A percentile compares a stretch with the other conserved stretches of the same genome.
Evolutionary conservation across 2,888 invertebrate species (phyloP).

Genomic region (Protophormia terraenovae): DNA sequence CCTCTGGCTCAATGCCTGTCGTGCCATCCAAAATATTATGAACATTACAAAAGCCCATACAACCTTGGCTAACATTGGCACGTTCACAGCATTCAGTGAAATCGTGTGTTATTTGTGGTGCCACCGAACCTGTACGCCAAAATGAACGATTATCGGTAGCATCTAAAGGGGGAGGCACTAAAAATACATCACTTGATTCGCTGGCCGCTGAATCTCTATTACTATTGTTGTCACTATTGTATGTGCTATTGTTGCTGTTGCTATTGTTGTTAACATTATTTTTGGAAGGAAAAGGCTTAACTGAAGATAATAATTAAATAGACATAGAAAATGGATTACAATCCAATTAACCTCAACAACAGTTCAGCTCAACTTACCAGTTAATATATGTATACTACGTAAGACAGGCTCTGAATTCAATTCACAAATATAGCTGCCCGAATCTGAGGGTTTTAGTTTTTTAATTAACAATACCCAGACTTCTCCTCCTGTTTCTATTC

Average conservation of each 20-base stretch:
- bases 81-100: conserved; percentile 90
- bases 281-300: conserved; percentile 71
- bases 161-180: conserved; percentile 76
- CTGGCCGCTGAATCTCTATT: conserved; percentile 59
- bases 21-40: conserved; percentile 88
- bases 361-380: conserved; percentile 83
- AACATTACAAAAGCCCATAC: conserved; percentile 91
- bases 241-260: conserved; percentile 56
- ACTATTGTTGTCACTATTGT: conserved; percentile 51
- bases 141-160: conserved; percentile 77
- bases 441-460: conserved; percentile 86
- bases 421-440: conserved; percentile 91
- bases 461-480: conserved; percentile 93
- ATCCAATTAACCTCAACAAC: conserved; percentile 45
- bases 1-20: conserved; percentile 90
- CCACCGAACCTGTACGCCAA: conserved; percentile 74
- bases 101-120: conserved; percentile 85
- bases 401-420: conserved; percentile 90
- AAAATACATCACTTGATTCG: conserved; percentile 76
- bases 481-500: conserved; percentile 85
- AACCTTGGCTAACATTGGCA: conserved; percentile 87
- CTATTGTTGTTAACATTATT: conserved; percentile 25
- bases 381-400: conserved; percentile 89
- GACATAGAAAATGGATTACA: background rate
- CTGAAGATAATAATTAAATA: conserved; percentile 62